These are phyloP conservation scores for Linyphia triangularis DNA, from an alignment of 2,888 invertebrate species.

Conservation along the genomic window DNA sequence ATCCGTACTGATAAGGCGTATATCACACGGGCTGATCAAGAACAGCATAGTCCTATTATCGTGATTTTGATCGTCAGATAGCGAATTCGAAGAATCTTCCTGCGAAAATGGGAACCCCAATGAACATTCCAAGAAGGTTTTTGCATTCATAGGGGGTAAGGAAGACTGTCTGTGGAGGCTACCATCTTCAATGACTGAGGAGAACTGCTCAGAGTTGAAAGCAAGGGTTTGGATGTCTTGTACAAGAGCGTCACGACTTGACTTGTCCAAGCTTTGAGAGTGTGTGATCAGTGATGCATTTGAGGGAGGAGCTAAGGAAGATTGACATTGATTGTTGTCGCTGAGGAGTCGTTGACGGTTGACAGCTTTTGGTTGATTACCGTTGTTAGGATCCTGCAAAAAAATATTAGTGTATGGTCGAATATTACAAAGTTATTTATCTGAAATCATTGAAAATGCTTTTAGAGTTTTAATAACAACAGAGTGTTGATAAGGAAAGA, in stretches of 20 bases:
- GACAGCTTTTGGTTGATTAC: constrained; percentile 9
- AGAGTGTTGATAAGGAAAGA: no score
- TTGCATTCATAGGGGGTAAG: constrained; percentile 71
- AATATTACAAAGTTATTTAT: neutral
- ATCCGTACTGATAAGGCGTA: constrained; percentile 94
- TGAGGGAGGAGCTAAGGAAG: constrained; percentile 59
- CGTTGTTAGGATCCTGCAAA: constrained; percentile 12
- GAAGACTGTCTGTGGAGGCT: constrained; percentile 67
- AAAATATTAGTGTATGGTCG: neutral
- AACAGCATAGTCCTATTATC: constrained; percentile 93
- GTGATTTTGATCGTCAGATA: constrained; percentile 51
- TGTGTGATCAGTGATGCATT: constrained; percentile 76
- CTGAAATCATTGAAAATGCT: no score
- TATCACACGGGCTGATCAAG: constrained; percentile 90
- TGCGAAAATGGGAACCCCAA: constrained; percentile 57
- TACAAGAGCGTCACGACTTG: constrained; percentile 71
- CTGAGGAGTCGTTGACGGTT: constrained; percentile 47
- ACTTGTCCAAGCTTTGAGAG: constrained; percentile 76
- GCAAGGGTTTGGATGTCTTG: constrained; percentile 72
- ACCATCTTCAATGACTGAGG: constrained; percentile 70
- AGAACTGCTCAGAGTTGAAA: constrained; percentile 70
- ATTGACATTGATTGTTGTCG: constrained; percentile 27
- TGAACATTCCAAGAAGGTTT: constrained; percentile 61
- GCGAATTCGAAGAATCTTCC: constrained; percentile 61
- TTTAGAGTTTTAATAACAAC: no score